These are phyloP conservation scores for Mus minutoides DNA, from an alignment of 2,797 vertebrate species.

Conservation along the genomic window DNA sequence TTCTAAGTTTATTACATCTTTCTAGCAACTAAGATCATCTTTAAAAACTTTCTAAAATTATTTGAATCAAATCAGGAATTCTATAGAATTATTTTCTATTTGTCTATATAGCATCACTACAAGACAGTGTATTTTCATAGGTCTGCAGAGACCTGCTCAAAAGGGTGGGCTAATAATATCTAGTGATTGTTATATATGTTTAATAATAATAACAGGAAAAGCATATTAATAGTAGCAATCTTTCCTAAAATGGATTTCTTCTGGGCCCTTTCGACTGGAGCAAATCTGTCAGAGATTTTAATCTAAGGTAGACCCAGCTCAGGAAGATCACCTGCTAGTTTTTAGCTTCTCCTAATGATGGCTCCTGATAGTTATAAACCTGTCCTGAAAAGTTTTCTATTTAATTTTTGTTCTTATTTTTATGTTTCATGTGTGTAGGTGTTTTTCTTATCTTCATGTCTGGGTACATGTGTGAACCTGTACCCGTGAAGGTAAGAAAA, in stretches of 20 bases:
- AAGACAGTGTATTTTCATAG: background rate
- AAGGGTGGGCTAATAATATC: background rate
- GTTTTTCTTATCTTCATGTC: background rate
- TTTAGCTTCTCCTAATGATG: background rate
- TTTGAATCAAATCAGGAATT: background rate
- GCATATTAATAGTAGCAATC: background rate
- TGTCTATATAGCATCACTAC: background rate
- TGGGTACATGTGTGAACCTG: background rate
- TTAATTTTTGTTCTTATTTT: background rate
- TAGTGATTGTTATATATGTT: background rate
- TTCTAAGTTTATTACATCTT: background rate
- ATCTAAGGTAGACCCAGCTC: background rate
- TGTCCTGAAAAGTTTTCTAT: constrained; percentile 2
- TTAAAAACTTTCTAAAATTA: background rate
- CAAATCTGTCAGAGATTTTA: background rate
- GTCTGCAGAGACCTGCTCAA: background rate
- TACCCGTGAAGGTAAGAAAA: background rate
- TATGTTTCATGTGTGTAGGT: background rate
- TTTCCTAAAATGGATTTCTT: background rate
- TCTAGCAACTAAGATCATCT: background rate
- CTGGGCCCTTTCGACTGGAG: background rate
- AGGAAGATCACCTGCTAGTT: background rate
- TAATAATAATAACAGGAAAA: background rate
- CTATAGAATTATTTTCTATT: background rate
- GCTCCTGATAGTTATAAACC: constrained; percentile 21